Base-by-base conservation (phyloP, 2,113 vertebrate genomes). In the Desmodus rotundus region DNA sequence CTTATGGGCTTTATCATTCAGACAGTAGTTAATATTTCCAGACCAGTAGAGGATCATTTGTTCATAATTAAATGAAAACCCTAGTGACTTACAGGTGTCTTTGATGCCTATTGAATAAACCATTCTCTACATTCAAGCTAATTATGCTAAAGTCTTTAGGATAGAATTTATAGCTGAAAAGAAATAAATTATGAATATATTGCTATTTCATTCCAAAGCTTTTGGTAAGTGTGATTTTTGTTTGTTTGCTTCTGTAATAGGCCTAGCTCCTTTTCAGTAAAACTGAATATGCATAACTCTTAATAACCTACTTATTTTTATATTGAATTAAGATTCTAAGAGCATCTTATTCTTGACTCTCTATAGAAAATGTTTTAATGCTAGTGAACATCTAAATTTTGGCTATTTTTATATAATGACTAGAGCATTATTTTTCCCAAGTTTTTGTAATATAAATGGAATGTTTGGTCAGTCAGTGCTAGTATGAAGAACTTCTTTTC, bases 371-470 rank as follows among this genome's bases (percentile, higher is more conserved):
- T 87, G 38, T 89, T 87, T 90, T 73, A 87, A 65, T 84, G 70
- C 43, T 92, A 89, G 83, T 41, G 24, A 83, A 58, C 94, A 31
- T 89, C 56, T 89, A 67, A 54, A 90, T 90, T 96, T 92, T 81
- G 72, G 41, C 58, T 90, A 61, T 95, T 95, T 97, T 87, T 95
- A 36, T 96, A 95, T 84, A 33, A 87, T 93, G 50, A 86, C 41
- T 95, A 95, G 12, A 96, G 82, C 43, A 86, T 95, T 96, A 88
- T 86, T 96, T 95, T 96, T n/a, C 72, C 63, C 73, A 93, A 61
- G 33, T 56, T 91, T 96, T 91, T 97, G 4, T 68, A 76, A n/a
- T 87, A 80, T 56, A 95, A 84, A 85, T 74, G 92, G 85, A 74
- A 47, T 84, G 31, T 77, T 68, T 90, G 89, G 45, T 74, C 63